Base-by-base conservation (phyloP, 2,797 vertebrate species). In the Chelon labrosus region DNA sequence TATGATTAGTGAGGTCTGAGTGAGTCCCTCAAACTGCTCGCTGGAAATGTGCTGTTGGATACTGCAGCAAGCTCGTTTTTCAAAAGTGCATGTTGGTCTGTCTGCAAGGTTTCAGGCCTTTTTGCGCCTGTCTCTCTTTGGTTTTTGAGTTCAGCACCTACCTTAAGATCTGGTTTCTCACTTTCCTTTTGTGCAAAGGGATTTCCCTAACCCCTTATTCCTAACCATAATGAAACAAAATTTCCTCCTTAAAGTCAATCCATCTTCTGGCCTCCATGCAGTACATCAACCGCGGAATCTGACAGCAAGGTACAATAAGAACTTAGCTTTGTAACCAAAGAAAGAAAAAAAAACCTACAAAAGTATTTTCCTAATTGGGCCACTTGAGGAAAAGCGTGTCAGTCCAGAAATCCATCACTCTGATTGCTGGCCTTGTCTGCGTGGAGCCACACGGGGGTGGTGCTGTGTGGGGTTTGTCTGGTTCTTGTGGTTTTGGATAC, bases 401-500 rank as follows among this genome's bases (percentile, higher is more conserved):
- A 79, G 80, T 56, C 75, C 79, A 84, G 84, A 91, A 88, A 91
- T 91, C 84, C 87, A 93, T 93, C 89, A 89, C 4, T 38, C 77
- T 92, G 88, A 91, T 91, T 90, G 83, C 80, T 89, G 89, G 86
- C 80, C 75, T 76, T 89, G 88, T 86, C 85, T 86, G 67, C 8
- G 49, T 49, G 73, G 79, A 85, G 83, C 85, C 85, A 59, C 85
- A 71, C 62, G 74, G 83, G 77, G 75, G 66, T 65, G 80, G 77
- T 75, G 74, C 79, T 38, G 68, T 68, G 79, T 83, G 85, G 76
- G 80, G 76, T 60, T 84, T 70, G 72, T 70, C 73, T 79, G 87
- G 80, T 79, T 90, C 65, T 76, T 87, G 85, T 78, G 86, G 83
- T 90, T 87, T 90, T 84, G 86, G 78, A 77, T 79, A 72, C 60